These are phyloP conservation scores for Drusus annulatus DNA, from an alignment of 1,140 invertebrate genomes.

Conservation along the genomic window DNA sequence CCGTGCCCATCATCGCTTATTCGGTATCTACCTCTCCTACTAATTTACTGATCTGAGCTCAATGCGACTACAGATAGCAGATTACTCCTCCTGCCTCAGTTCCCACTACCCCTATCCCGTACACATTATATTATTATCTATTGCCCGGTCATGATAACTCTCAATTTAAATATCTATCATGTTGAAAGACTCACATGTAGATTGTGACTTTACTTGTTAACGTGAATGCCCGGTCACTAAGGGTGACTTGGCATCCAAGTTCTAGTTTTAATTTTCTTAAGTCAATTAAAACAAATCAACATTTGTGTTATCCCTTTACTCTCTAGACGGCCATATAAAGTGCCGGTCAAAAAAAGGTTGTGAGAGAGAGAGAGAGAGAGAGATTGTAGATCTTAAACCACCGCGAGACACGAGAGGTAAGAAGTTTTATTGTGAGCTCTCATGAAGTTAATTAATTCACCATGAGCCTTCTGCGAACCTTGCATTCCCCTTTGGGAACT, in stretches of 20 bases:
- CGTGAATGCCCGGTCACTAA: conserved; percentile 52
- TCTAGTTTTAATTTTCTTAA: conserved; percentile 53
- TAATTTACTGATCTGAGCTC: conserved; percentile 52
- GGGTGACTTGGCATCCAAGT: conserved; percentile 54
- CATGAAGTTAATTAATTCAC: conserved; percentile 44
- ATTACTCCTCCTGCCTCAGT: conserved; percentile 37
- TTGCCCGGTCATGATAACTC: conserved; percentile 49
- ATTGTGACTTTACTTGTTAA: conserved; percentile 32
- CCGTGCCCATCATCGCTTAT: conserved; percentile 54
- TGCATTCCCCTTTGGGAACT: conserved; percentile 21
- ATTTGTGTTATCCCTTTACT: conserved; percentile 74
- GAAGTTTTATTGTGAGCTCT: conserved; percentile 61
- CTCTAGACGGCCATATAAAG: conserved; percentile 74
- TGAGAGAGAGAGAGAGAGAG: conserved; percentile 66
- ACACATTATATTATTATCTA: conserved; percentile 23
- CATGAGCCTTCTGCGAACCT: not conserved
- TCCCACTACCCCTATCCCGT: not conserved
- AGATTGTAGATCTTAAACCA: conserved; percentile 70
- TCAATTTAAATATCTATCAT: conserved; percentile 43
- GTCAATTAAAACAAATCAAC: conserved; percentile 58
- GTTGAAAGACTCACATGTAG: conserved; percentile 29
- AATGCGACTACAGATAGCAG: conserved; percentile 59
- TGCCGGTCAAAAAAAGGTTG: conserved; percentile 70
- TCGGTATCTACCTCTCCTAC: conserved; percentile 56
- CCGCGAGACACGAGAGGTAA: conserved; percentile 70